Evolutionary conservation across 1,140 invertebrate genomes (phyloP).

Genomic region (Camponotus floridanus): DNA sequence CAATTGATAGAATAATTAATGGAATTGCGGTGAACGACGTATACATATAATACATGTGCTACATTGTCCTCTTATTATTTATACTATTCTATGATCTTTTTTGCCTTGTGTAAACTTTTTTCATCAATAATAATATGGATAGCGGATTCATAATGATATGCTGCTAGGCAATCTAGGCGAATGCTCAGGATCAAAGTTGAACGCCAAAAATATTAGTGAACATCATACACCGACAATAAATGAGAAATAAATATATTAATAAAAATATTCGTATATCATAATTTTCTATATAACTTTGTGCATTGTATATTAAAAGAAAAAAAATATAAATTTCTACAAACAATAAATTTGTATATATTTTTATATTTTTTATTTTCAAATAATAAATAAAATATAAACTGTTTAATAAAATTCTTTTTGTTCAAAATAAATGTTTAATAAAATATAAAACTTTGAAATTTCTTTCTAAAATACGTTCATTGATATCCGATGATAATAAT

Average conservation of each 20-base stretch:
- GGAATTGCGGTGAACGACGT: constrained; percentile 29
- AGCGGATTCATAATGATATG: constrained; percentile 37
- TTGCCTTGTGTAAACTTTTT: constrained; percentile 9
- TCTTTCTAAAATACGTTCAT: neutral
- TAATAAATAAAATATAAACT: neutral
- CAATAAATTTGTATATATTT: neutral
- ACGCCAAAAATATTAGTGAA: constrained; percentile 20
- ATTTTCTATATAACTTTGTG: neutral
- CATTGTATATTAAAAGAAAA: neutral
- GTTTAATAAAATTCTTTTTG: neutral
- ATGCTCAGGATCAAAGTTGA: neutral
- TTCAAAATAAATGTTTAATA: neutral
- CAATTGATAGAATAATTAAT: constrained; percentile 44
- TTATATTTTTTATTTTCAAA: neutral
- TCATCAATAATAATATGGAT: neutral
- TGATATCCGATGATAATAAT: neutral
- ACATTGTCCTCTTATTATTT: constrained; percentile 38
- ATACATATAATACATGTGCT: constrained; percentile 41
- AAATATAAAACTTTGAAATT: neutral
- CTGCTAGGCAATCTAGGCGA: constrained; percentile 47
- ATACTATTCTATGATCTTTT: constrained; percentile 24
- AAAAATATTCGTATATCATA: constrained; percentile 50
- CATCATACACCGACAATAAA: constrained; percentile 19
- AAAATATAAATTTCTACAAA: neutral
- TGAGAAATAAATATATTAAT: constrained; percentile 8